A percentile compares a stretch with the other conserved stretches of the same genome.
Evolutionary conservation across 1,140 invertebrate species (phyloP).

Genomic region (Araneus ventricosus): DNA sequence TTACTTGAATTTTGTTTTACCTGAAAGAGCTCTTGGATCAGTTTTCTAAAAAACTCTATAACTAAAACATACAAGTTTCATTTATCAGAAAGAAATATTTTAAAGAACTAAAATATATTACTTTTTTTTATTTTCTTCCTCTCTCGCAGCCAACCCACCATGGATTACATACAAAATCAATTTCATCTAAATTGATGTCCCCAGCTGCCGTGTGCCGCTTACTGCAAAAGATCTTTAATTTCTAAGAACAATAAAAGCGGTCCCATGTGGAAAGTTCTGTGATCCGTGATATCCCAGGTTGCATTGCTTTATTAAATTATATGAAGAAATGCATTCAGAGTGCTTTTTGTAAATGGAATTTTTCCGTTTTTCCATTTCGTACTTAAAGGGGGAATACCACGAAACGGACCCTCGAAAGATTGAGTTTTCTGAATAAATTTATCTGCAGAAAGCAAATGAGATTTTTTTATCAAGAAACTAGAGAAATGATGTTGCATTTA

Average conservation of each 20-base stretch:
- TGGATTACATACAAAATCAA: constrained; percentile 31
- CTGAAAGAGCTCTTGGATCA: no score
- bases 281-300: background rate
- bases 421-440: background rate
- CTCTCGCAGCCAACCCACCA: background rate
- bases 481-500: background rate
- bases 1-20: no score
- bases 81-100: constrained; percentile 10
- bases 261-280: background rate
- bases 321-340: background rate
- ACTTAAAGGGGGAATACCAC: background rate
- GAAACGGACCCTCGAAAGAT: background rate
- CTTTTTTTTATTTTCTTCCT: background rate
- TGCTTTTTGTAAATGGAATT: background rate
- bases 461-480: background rate
- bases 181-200: background rate
- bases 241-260: constrained; percentile 10
- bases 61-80: background rate
- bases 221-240: background rate
- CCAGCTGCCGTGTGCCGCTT: background rate
- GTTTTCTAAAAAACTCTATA: background rate
- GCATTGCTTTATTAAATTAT: constrained; percentile 19
- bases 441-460: background rate
- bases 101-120: background rate
- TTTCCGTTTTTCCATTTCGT: background rate